phyloP scores from a whole-genome alignment of 1,140 invertebrate species.

The Gonatopus flavifemur region DNA sequence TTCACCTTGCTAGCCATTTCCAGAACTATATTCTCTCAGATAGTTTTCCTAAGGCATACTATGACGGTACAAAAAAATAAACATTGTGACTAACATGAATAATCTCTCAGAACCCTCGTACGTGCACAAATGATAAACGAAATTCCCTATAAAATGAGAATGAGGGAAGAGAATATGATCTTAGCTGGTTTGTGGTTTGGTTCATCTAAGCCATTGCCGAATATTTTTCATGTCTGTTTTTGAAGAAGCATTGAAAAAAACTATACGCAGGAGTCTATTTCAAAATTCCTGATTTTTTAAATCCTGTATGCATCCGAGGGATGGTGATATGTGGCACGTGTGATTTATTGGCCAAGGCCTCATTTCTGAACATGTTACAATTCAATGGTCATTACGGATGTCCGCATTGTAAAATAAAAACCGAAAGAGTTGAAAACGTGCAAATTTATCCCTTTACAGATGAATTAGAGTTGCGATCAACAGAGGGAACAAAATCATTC shows the following conservation, averaged over 20 bases:
- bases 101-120: too few relatives aligned
- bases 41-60: too few relatives aligned
- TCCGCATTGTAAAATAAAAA: too few relatives aligned
- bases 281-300: not conserved
- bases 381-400: too few relatives aligned
- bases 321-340: not conserved
- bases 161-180: not conserved
- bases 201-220: not conserved
- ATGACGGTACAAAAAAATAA: too few relatives aligned
- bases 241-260: not conserved
- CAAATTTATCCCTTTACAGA: constrained; percentile 4
- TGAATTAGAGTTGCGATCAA: constrained; percentile 14
- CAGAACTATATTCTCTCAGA: too few relatives aligned
- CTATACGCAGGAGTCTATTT: not conserved
- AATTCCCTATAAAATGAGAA: not conserved
- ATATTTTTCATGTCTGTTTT: not conserved
- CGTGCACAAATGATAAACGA: not conserved
- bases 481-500: constrained; percentile 1
- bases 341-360: constrained; percentile 1
- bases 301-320: not conserved
- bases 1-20: too few relatives aligned
- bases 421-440: not conserved
- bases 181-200: not conserved
- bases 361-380: constrained; percentile 8
- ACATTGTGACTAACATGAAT: too few relatives aligned